These are phyloP conservation scores for Microcebus murinus DNA, from an alignment of 2,113 vertebrate genomes.

Conservation along the genomic window DNA sequence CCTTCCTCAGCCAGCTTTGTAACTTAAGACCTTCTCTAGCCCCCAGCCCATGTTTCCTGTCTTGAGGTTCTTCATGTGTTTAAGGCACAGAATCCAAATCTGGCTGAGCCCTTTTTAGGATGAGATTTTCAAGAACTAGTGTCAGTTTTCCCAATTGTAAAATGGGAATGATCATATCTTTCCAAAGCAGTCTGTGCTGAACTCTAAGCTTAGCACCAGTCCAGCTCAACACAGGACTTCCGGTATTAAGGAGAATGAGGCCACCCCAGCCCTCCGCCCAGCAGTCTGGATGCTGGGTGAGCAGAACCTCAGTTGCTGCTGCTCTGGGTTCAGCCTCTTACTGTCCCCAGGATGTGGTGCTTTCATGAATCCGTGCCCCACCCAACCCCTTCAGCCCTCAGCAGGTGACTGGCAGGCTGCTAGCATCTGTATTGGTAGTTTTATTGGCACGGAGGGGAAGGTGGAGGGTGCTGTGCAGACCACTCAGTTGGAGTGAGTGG, in stretches of 20 bases:
- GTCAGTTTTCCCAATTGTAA: neutral
- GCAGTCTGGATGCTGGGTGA: neutral
- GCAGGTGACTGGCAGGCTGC: neutral
- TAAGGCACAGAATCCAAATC: neutral
- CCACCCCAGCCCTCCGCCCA: accelerated
- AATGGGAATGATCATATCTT: neutral
- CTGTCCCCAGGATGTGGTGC: neutral
- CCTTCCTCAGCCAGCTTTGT: neutral
- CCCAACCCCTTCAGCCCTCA: neutral
- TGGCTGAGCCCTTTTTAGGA: neutral
- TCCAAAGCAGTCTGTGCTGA: neutral
- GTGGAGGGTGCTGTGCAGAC: neutral
- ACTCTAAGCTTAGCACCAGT: neutral
- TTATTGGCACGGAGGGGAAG: slow-evolving; percentile 71
- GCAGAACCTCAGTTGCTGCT: neutral
- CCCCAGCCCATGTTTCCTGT: neutral
- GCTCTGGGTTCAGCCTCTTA: neutral
- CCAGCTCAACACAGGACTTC: neutral
- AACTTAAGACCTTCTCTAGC: neutral
- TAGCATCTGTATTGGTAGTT: slow-evolving; percentile 31
- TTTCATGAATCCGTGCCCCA: neutral
- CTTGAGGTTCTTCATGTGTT: neutral
- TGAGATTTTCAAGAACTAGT: neutral
- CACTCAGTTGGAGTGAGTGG: slow-evolving; percentile 67
- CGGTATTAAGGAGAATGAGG: neutral